Evolutionary conservation across 2,888 invertebrate species (phyloP), one percentile per base, ranked within the genome.

Genomic region (Caenorhabditis imperialis): DNA sequence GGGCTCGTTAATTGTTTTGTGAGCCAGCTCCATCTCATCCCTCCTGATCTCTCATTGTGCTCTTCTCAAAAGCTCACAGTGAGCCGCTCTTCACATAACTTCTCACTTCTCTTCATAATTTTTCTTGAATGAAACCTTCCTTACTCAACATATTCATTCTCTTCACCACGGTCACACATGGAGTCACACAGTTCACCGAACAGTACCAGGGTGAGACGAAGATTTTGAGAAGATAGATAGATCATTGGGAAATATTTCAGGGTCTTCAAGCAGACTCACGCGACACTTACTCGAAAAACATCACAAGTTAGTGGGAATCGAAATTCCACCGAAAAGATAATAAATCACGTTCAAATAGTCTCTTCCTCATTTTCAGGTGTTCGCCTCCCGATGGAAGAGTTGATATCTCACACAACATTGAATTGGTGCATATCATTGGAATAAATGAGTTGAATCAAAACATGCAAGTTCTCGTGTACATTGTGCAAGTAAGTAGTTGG

Each of bases 341-440:
- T n/a, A 8, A 1, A 4, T 18, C 22, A 5, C 3, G 18, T 40
- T 33, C 7, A n/a, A 42, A 42, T 30, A 35, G 16, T 30, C 12
- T 22, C 16, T 20, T 40, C 3, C 6, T 37, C 6, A 40, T 35
- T 67, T 73, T 30, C 62, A 81, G 81, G 58, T 72, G 77, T 38
- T 81, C 84, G 0, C 83, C 85, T 37, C 85, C 85, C 6, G 85
- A 85, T 62, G 82, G 82, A 14, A 37, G 65, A 6, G 75, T 85
- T 22, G 57, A 77, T 5, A 75, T 85, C 22, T 75, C 78, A n/a
- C 77, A 84, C 37, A 83, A 84, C 20, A 78, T 82, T 14, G 82
- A 83, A 20, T 62, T 85, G 7, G 83, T 85, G 30, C 82, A 84
- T 51, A 81, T 85, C 22, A 69, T 84, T 38, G 57, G 67, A 12